Percentiles rank a stretch among this genome's conserved stretches.
Conservation (phyloP, 1,140 invertebrate species). For the Schlechtendalia chinensis region DNA sequence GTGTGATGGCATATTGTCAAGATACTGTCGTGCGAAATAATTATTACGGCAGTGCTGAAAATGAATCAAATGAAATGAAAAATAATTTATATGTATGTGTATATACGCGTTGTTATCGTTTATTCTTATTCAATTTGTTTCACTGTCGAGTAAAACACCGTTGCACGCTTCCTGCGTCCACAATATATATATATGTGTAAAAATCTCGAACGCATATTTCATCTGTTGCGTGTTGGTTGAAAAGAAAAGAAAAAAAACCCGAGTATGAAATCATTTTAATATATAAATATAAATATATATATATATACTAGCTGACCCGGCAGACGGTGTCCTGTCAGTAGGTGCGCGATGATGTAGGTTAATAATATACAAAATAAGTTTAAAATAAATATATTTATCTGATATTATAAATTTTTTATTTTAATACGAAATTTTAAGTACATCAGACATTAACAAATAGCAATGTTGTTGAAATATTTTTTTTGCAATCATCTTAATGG, state of each 20-base stretch:
- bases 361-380: too few relatives aligned
- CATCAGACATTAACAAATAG: too few relatives aligned
- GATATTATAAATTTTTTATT: too few relatives aligned
- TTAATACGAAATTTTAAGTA: too few relatives aligned
- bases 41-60: neutral
- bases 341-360: too few relatives aligned
- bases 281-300: neutral
- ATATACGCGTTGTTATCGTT: neutral
- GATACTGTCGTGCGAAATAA: neutral
- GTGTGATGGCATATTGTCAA: neutral
- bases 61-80: slow-evolving; percentile 8
- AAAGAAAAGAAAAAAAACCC: neutral
- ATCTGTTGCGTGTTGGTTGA: neutral
- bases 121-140: neutral
- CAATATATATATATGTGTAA: neutral
- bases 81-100: neutral
- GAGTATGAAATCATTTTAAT: neutral
- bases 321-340: too few relatives aligned
- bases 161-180: neutral
- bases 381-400: too few relatives aligned
- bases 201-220: slow-evolving; percentile 7
- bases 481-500: too few relatives aligned
- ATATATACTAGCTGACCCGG: too few relatives aligned
- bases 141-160: neutral
- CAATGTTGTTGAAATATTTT: too few relatives aligned